These are phyloP conservation scores for Hanleya hanleyi DNA, from an alignment of 2,888 invertebrate genomes.

Conservation along the genomic window DNA sequence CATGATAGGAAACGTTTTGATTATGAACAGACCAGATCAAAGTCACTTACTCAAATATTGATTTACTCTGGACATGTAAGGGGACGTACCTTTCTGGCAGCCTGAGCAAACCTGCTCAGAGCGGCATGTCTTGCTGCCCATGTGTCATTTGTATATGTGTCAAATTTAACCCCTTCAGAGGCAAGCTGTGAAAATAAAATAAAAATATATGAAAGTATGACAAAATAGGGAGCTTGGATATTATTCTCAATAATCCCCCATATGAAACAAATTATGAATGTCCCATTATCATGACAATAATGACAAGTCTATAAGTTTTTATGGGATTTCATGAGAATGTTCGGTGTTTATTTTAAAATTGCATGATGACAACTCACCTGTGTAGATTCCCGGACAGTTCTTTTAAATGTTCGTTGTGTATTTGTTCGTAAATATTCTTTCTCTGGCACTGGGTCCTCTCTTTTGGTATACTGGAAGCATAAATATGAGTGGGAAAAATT, in stretches of 20 bases:
- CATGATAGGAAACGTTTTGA: not conserved
- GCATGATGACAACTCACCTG: constrained; percentile 36
- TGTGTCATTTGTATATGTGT: constrained; percentile 67
- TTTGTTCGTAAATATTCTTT: constrained; percentile 55
- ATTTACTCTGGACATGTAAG: too few relatives aligned
- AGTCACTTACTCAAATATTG: too few relatives aligned
- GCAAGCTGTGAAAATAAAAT: constrained; percentile 42
- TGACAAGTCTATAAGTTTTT: too few relatives aligned
- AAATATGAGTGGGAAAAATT: too few relatives aligned
- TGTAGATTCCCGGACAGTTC: constrained; percentile 57
- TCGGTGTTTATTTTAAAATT: too few relatives aligned
- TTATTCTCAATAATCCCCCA: too few relatives aligned
- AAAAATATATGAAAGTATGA: too few relatives aligned
- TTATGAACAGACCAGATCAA: too few relatives aligned
- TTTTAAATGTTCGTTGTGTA: constrained; percentile 52
- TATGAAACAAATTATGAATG: too few relatives aligned
- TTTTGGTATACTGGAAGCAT: constrained; percentile 54
- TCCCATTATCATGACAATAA: too few relatives aligned
- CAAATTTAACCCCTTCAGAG: constrained; percentile 64
- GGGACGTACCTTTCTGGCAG: constrained; percentile 65
- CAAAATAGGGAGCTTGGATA: too few relatives aligned
- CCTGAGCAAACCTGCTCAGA: constrained; percentile 67
- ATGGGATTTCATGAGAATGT: too few relatives aligned
- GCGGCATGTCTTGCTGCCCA: constrained; percentile 66
- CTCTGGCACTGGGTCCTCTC: constrained; percentile 63